phyloP scores from a whole-genome alignment of 2,888 invertebrate species.

The Pherbina coryleti region DNA sequence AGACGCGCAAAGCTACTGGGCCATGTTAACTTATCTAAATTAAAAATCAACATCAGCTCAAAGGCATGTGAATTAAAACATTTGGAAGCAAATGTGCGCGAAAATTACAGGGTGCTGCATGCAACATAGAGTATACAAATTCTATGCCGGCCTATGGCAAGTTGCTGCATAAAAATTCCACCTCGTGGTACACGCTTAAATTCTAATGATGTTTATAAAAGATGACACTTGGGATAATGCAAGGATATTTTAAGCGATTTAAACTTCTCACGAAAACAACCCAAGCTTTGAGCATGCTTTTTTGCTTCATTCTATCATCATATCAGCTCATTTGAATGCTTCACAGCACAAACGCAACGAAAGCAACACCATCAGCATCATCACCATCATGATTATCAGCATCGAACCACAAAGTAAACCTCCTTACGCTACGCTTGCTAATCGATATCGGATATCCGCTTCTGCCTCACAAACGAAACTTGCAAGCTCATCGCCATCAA shows the following conservation, averaged over 20 bases:
- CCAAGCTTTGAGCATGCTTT: too few species aligned
- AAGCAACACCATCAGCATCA: neutral
- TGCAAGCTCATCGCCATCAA: neutral
- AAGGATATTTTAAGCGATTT: too few species aligned
- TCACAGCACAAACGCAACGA: neutral
- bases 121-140: too few species aligned
- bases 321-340: neutral
- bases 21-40: slow-evolving; percentile 44
- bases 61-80: slow-evolving; percentile 23
- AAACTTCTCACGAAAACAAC: too few species aligned
- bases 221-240: too few species aligned
- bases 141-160: too few species aligned
- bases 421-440: neutral
- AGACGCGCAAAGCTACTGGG: neutral
- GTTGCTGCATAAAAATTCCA: too few species aligned
- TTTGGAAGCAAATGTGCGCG: neutral
- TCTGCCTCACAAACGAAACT: slow-evolving; percentile 13
- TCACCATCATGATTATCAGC: neutral
- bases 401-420: neutral
- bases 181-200: too few species aligned
- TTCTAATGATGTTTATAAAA: too few species aligned
- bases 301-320: neutral
- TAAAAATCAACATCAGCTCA: slow-evolving; percentile 42
- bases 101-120: neutral
- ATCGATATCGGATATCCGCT: neutral